Evolutionary conservation across 1,140 invertebrate genomes (phyloP), one percentile per base, ranked within the genome.

Genomic region (Drosophila sulfurigaster): DNA sequence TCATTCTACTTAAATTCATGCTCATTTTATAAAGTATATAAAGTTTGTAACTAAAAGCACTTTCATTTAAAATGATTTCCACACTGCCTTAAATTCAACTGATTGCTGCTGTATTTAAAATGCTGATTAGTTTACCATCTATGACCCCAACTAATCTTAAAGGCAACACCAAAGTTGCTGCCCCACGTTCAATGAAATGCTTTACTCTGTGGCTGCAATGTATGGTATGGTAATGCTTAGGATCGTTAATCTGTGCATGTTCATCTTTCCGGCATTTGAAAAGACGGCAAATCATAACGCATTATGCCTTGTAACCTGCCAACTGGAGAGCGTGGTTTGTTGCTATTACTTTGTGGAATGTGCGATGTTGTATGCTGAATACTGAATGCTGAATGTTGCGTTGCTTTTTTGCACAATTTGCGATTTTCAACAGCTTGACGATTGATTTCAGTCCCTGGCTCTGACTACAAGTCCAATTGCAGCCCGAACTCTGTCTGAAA

Each of bases 341-440:
- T 43, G 41, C 35, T 3, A 38, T 16, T 38, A 57, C 46, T 62
- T 71, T 71, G 58, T 45, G 25, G 46, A 41, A 49, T 49, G 38
- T 41, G 15, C 11, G n/a, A 28, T 28, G 35, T n/a, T 54, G 62
- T 15, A 43, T 35, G 52, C 2, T 57, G 54, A 15, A 65, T 49
- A 43, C 52, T 74, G 64, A 63, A 48, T 73, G 66, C 69, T 52
- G 10, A 13, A 49, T 77, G 68, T 67, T 71, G 75, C 59, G 76
- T 63, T 78, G 58, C 82, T 70, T 86, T 70, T 86, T 82, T 83
- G 45, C 80, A 89, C 83, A 89, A 81, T 89, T 85, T 89, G 56
- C 66, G 56, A 89, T 89, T 88, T 57, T 81, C 75, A 88, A 88
- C 85, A 88, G 85, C 85, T 88, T 88, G 78, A 52, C 85, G 85